A percentile compares a stretch with the other conserved stretches of the same genome.
Conservation (phyloP, 2,888 invertebrate genomes). For the Perizoma flavofasciatum region DNA sequence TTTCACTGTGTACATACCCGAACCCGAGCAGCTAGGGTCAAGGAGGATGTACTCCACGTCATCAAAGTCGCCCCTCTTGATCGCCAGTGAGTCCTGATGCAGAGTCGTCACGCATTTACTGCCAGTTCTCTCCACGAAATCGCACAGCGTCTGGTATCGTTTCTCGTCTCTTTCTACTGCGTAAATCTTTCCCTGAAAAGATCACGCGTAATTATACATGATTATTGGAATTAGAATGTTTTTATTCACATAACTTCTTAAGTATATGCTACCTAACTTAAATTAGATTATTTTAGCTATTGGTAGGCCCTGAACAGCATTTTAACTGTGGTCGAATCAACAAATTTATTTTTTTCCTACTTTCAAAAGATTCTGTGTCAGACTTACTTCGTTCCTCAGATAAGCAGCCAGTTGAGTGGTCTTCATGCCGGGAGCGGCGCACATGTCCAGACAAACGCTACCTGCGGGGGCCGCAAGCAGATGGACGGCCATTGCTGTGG, state of each 20-base stretch:
- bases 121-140: slow-evolving; percentile 85
- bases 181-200: slow-evolving; percentile 87
- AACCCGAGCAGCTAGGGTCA: slow-evolving; percentile 98
- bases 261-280: too few species aligned
- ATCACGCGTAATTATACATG: not conserved
- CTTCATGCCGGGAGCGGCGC: slow-evolving; percentile 99
- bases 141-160: slow-evolving; percentile 86
- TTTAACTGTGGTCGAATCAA: too few species aligned
- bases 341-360: too few species aligned
- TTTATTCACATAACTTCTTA: too few species aligned
- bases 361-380: too few species aligned
- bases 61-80: slow-evolving; percentile 84
- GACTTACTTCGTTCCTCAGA: slow-evolving; percentile 88
- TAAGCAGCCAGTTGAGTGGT: slow-evolving; percentile 94
- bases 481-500: slow-evolving; percentile 94
- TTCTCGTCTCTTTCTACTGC: slow-evolving; percentile 90
- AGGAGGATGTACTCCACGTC: slow-evolving; percentile 95
- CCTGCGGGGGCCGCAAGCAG: slow-evolving; percentile 90
- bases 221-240: too few species aligned
- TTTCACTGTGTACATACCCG: slow-evolving; percentile 86
- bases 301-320: too few species aligned
- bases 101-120: slow-evolving; percentile 87
- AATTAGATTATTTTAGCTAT: too few species aligned
- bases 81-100: slow-evolving; percentile 88
- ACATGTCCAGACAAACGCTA: slow-evolving; percentile 94